Conservation (phyloP, 2,113 vertebrate genomes). For the Cochlearius cochlearius region DNA sequence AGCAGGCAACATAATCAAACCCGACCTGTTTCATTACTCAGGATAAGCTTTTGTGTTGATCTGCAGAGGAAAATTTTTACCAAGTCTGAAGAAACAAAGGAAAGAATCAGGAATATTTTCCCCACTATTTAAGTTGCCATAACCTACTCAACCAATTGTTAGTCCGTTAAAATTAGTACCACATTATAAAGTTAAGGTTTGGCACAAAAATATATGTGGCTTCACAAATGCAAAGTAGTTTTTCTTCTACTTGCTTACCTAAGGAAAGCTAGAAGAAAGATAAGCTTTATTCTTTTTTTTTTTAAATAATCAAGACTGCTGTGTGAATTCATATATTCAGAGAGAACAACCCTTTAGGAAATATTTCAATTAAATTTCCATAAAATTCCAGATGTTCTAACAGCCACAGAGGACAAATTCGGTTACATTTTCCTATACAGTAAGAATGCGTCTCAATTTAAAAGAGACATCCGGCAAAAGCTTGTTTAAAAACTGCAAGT, state of each 20-base stretch:
- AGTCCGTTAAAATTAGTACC: not conserved
- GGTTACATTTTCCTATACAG: not conserved
- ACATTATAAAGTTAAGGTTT: not conserved
- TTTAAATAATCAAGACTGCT: not conserved
- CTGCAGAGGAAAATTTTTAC: not conserved
- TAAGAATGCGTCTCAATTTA: not conserved
- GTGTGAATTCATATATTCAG: not conserved
- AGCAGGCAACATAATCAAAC: not conserved
- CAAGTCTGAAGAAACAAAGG: not conserved
- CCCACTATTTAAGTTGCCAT: not conserved
- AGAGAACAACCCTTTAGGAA: not conserved
- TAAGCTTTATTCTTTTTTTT: not conserved
- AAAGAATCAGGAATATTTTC: not conserved
- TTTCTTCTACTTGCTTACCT: not conserved
- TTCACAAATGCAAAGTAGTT: not conserved
- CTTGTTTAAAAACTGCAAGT: not conserved
- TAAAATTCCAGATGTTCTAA: slow-evolving; percentile 6
- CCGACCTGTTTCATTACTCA: not conserved
- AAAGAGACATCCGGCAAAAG: not conserved
- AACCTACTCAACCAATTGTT: not conserved
- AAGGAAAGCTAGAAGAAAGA: slow-evolving; percentile 1
- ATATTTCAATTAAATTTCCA: not conserved
- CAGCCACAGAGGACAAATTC: not conserved
- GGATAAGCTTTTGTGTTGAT: not conserved
- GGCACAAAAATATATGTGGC: not conserved